Evolutionary conservation across 2,797 vertebrate species (phyloP), one percentile per base, ranked within the genome.

Genomic region (Onychomys leucogaster): DNA sequence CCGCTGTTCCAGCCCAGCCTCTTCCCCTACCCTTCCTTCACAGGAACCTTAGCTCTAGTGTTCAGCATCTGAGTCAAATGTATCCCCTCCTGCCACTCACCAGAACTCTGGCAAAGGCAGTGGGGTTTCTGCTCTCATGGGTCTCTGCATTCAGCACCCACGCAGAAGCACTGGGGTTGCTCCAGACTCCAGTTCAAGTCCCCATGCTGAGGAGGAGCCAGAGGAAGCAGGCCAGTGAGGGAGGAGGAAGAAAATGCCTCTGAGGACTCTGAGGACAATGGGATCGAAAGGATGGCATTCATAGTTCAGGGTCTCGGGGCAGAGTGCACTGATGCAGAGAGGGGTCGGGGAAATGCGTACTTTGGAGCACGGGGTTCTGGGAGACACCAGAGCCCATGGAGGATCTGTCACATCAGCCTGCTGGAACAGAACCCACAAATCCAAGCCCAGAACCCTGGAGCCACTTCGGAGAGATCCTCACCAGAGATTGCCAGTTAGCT

Each of bases 391-490:
- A 67, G 57, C 59, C 80, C 57, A 17, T 3, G 12, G 52, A 89
- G 37, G 69, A 81, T 82, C 90, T 75, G 46, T 81, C 59, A 67
- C 49, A 13, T 46, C 78, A 84, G 9, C n/a, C 80, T 84, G n/a
- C 57, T 94, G 73, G 76, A 43, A 90, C 41, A 94, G 84, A 90
- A 89, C 19, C 89, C 34, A 71, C 41, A 87, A 71, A 41, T 75
- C 80, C 49, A 81, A 96, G 43, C 61, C 65, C 46, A 81, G 7
- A 63, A 55, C 6, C 49, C 41, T 25, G 46, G 90, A 76, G 17
- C 69, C 37, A 65, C 67, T 27, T 61, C 41, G 57, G 61, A 87
- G 65, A 16, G 61, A 91, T n/a, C 11, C 25, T n/a, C 43, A 41
- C 63, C 55, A 61, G 81, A 92, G 19, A 89, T 63, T 59, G 59